A percentile compares a stretch with the other conserved stretches of the same genome.
These are phyloP conservation scores for Tympanuchus pallidicinctus DNA, from an alignment of 2,113 vertebrate species.

Conservation along the genomic window DNA sequence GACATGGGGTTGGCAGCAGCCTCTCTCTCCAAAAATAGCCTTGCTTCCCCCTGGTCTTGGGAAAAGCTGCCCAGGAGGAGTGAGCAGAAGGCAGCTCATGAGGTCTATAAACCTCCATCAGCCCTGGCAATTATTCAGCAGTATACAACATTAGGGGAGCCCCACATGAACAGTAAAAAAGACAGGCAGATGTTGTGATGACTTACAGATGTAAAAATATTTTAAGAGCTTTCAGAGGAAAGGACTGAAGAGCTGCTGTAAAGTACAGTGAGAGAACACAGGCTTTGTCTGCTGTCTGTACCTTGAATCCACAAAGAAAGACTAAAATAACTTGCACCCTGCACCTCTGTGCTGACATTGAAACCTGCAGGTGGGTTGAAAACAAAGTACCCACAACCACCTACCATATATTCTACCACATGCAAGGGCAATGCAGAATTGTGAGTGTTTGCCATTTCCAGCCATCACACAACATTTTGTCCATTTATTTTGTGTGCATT, in stretches of 20 bases:
- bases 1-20: not conserved
- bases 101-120: not conserved
- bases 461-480: not conserved
- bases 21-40: not conserved
- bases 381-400: not conserved
- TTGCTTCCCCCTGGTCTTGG: not conserved
- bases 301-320: not conserved
- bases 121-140: not conserved
- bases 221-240: not conserved
- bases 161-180: not conserved
- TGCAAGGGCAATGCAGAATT: not conserved
- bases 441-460: not conserved
- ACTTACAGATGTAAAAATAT: not conserved
- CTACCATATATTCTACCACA: not conserved
- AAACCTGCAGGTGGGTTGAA: slow-evolving; percentile 22
- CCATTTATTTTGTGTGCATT: not conserved
- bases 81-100: not conserved
- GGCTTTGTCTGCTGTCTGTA: not conserved
- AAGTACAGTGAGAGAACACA: not conserved
- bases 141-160: not conserved
- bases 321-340: not conserved
- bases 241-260: not conserved
- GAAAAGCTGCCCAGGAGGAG: not conserved
- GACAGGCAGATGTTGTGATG: not conserved
- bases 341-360: not conserved